A percentile compares a stretch with the other conserved stretches of the same genome.
These are phyloP conservation scores for Alexandromys fortis DNA, from an alignment of 2,113 vertebrate species.

Conservation along the genomic window DNA sequence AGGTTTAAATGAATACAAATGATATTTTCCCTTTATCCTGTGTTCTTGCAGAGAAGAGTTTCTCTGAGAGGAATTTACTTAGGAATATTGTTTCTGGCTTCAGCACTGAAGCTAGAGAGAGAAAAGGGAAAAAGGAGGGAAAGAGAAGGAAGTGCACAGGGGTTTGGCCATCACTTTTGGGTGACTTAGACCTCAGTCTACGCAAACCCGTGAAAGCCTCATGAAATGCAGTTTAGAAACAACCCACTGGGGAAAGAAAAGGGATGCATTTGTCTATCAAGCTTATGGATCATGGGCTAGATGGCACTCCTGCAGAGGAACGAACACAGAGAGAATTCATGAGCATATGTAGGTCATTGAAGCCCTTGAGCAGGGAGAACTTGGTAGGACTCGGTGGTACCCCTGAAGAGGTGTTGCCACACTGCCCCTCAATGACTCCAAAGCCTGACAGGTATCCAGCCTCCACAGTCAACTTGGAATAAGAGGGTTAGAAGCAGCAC, in stretches of 20 bases:
- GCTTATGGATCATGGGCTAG: neutral
- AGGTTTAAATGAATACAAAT: neutral
- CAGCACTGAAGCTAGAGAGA: neutral
- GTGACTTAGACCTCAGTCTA: neutral
- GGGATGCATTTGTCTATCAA: neutral
- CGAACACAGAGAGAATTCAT: neutral
- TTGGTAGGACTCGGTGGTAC: no score
- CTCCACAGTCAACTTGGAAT: neutral
- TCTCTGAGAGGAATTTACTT: neutral
- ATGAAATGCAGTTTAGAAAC: neutral
- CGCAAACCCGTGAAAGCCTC: neutral
- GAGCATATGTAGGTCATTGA: neutral
- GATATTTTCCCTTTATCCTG: neutral
- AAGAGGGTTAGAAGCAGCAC: neutral
- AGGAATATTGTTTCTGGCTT: neutral
- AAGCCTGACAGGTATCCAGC: neutral
- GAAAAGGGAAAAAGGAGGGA: neutral
- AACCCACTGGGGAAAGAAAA: neutral
- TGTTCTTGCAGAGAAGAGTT: neutral
- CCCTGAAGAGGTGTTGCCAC: neutral
- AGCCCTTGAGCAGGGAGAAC: neutral
- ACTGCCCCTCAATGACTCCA: neutral
- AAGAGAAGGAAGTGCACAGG: neutral
- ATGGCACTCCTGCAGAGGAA: neutral
- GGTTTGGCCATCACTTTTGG: neutral